Evolutionary conservation across 2,113 vertebrate species (phyloP), one percentile per base, ranked within the genome.

Genomic region (Brachypteracias leptosomus): DNA sequence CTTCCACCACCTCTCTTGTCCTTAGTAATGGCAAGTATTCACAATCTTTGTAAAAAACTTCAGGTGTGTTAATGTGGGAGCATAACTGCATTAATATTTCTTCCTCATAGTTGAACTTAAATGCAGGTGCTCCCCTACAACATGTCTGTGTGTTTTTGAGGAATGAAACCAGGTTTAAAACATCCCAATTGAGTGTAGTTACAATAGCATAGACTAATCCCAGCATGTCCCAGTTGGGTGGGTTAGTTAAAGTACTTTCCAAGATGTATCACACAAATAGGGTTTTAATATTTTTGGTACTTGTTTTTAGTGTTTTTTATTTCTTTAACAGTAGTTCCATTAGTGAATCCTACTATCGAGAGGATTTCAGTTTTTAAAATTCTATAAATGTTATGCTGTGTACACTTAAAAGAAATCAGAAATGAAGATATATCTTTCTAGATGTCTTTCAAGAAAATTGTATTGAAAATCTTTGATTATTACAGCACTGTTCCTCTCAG

Each of bases 331-430:
- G 19, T 54, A 62, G 20, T 62, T 54, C 40, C 61, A 1, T 44
- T 18, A 65, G 6, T 33, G 38, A 72, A 25, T 86, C 21, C 10
- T 76, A 8, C 35, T 65, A 7, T 33, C 9, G 42, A 29, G 26
- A 73, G 13, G 13, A 16, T 42, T 77, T 59, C 54, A 1, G 0
- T 0, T 6, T 86, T 73, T 51, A 2, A 4, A 6, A n/a, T 84
- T 66, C 52, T 31, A 3, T 62, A 24, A 42, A 28, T 33, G 1
- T 65, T 82, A 54, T 52, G 11, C 38, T 75, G 2, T 59, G 13
- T 61, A 57, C 63, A 3, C 22, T 54, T 85, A 28, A 83, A 31
- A 65, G 11, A 85, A 79, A 73, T 61, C 31, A 36, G 67, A 76
- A 93, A 29, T 20, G 3, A 49, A 91, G 20, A 22, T 44, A 0